These are phyloP conservation scores for Batillaria attramentaria DNA, from an alignment of 1,140 invertebrate species.

Conservation along the genomic window DNA sequence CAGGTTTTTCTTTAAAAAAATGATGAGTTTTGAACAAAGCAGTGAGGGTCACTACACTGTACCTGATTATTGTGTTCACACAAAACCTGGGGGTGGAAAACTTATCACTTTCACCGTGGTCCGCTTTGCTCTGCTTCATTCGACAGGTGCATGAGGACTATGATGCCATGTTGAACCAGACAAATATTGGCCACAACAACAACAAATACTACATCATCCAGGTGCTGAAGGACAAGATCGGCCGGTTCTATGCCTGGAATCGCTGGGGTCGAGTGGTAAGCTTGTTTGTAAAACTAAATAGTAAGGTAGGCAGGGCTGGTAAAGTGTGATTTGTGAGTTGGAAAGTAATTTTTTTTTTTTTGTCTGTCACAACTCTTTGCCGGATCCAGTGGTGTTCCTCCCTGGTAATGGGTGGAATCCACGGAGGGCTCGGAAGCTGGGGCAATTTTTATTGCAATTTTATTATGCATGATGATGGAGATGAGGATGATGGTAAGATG, in stretches of 20 bases:
- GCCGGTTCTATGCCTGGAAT: slow-evolving; percentile 73
- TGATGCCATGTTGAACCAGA: slow-evolving; percentile 76
- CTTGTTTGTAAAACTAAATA: not conserved
- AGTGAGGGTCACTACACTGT: too few relatives aligned
- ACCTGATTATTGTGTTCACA: not conserved
- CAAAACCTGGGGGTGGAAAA: not conserved
- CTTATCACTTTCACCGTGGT: not conserved
- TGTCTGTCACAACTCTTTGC: too few relatives aligned
- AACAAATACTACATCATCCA: slow-evolving; percentile 77
- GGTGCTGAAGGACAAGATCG: slow-evolving; percentile 69
- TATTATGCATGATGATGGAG: too few relatives aligned
- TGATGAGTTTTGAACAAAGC: too few relatives aligned
- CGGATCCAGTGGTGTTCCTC: too few relatives aligned
- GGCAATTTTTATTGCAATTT: too few relatives aligned
- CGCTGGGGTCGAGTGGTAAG: slow-evolving; percentile 76
- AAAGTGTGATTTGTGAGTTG: too few relatives aligned
- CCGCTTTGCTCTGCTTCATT: not conserved
- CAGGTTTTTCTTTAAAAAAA: not conserved
- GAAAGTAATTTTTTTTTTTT: too few relatives aligned
- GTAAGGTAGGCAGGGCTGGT: too few relatives aligned
- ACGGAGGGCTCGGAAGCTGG: too few relatives aligned
- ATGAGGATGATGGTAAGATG: too few relatives aligned
- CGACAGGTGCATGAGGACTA: slow-evolving; percentile 70
- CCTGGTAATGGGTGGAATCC: too few relatives aligned
- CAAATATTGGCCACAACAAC: slow-evolving; percentile 76